Evolutionary conservation across 2,888 invertebrate species (phyloP), one percentile per base, ranked within the genome.

Genomic region (Lucinisca nassula): DNA sequence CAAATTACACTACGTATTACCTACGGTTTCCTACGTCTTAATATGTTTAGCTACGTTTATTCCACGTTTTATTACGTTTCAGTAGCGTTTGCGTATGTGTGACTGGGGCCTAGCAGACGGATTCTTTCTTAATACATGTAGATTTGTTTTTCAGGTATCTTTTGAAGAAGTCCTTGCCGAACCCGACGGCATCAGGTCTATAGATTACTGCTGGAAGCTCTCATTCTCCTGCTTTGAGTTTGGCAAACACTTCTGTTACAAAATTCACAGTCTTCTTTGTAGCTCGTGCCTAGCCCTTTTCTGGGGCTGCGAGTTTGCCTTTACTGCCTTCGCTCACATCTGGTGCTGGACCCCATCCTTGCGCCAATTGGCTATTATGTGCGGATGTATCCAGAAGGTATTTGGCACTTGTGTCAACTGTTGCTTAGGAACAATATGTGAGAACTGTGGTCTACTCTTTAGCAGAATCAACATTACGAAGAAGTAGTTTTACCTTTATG

Each of bases 291-390:
- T 97, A 79, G 98, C 98, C 0, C 96, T 98, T 84, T 96, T 97
- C 90, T 97, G 98, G 76, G 95, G 95, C 24, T 95, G 94, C 73
- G 91, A 93, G 82, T 95, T 95, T 82, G 95, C 94, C 72, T 73
- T 97, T 92, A 96, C 98, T 12, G 97, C 98, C 6, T 95, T 94
- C 87, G 49, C 90, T 61, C 97, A 98, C 96, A 97, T 98, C 93
- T 98, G 98, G 98, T 98, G 98, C 95, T 96, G 97, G 35, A 97
- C 97, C 0, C 98, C 98, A 0, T 97, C 97, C 84, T 96, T 98
- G 77, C 97, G 98, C 76, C 97, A 96, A 86, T 97, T 97, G 96
- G 97, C 97, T 96, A 97, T 98, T 94, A 97, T 97, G 94, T 79
- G 90, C 21, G 94, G 94, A 8, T 93, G 92, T 37, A 67, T 75